A percentile compares a stretch with the other conserved stretches of the same genome.
phyloP scores from a whole-genome alignment of 2,888 invertebrate species.

The Cephus pulcher region DNA sequence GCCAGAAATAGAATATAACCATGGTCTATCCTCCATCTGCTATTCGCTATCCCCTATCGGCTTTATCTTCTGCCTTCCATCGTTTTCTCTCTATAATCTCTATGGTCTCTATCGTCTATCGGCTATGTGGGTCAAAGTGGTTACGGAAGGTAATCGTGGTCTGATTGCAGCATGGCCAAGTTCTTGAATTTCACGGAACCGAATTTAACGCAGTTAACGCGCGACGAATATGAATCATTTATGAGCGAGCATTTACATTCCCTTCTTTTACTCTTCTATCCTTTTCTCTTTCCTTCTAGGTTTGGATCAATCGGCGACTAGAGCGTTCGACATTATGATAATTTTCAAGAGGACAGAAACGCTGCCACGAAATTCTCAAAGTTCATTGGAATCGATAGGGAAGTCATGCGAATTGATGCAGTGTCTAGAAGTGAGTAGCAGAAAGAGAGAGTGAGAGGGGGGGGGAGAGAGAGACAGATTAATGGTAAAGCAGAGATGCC shows the following conservation, averaged over 20 bases:
- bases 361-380: background rate
- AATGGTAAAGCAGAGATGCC: too few relatives aligned
- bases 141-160: constrained; percentile 5
- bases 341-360: background rate
- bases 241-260: background rate
- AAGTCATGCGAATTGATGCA: background rate
- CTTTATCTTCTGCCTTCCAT: background rate
- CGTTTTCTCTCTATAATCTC: constrained; percentile 1
- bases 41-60: background rate
- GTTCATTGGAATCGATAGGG: background rate
- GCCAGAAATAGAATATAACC: background rate
- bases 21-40: background rate
- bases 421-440: background rate
- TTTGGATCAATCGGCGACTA: background rate
- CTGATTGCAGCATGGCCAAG: background rate
- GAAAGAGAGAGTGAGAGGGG: background rate
- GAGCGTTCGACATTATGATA: background rate
- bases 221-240: constrained; percentile 3
- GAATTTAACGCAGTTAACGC: constrained; percentile 1
- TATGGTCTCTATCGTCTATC: constrained; percentile 4
- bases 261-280: background rate
- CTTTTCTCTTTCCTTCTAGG: background rate
- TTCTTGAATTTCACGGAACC: background rate
- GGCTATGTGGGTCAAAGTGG: constrained; percentile 12
- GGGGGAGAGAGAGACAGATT: too few relatives aligned